Conservation (phyloP, 2,113 vertebrate species). For the Peucedramus taeniatus region DNA sequence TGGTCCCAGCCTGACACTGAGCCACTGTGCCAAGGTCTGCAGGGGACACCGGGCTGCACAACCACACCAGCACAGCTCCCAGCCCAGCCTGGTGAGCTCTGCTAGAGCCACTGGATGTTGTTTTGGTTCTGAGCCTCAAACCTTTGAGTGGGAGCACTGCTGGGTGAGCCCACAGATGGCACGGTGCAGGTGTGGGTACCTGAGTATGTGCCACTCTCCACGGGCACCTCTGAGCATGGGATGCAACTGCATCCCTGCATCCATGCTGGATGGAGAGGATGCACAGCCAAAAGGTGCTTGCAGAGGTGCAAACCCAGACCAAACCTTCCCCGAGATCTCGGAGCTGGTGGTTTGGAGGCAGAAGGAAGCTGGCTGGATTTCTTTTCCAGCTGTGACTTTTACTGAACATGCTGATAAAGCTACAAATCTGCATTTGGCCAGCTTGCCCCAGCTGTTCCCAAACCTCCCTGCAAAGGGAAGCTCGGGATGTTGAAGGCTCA, state of each 20-base stretch:
- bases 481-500: background rate
- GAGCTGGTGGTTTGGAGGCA: rapidly evolving
- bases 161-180: background rate
- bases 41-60: background rate
- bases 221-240: rapidly evolving
- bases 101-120: background rate
- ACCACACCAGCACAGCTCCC: background rate
- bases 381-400: background rate
- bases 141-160: background rate
- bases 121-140: background rate
- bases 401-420: background rate
- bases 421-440: background rate
- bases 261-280: background rate
- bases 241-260: rapidly evolving
- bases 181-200: rapidly evolving
- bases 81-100: background rate
- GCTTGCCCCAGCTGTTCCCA: background rate
- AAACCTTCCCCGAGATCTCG: rapidly evolving
- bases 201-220: rapidly evolving
- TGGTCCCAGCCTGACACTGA: background rate
- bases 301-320: background rate
- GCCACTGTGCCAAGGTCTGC: background rate
- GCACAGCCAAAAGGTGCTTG: rapidly evolving
- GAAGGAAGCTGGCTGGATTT: background rate
- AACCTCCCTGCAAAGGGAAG: background rate